Percentiles rank a stretch among this genome's conserved stretches.
These are phyloP conservation scores for Zoanthus gigantus DNA, from an alignment of 92 coral and sea anemone species.

Conservation along the genomic window DNA sequence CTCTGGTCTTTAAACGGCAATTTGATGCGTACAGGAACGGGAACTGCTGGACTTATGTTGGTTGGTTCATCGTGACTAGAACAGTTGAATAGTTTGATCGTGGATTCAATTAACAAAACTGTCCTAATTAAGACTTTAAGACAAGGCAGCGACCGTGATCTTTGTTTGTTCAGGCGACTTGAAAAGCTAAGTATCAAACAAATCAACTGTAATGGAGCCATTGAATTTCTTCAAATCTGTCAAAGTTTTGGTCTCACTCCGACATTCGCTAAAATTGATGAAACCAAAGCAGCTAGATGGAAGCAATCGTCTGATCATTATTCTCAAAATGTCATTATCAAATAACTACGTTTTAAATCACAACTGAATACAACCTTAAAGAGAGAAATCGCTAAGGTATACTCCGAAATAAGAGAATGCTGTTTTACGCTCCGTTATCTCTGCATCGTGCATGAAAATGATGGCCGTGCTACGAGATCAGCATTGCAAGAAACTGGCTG, in stretches of 20 bases:
- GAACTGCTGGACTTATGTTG: no score
- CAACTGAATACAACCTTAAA: conserved; percentile 19
- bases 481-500: not conserved
- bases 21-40: no score
- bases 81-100: no score
- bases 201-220: conserved; percentile 36
- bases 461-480: not conserved
- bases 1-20: no score
- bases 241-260: conserved; percentile 12
- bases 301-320: conserved; percentile 19
- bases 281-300: conserved; percentile 36
- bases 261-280: conserved; percentile 9
- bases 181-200: conserved; percentile 35
- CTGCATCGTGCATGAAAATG: not conserved
- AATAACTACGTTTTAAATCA: conserved; percentile 24
- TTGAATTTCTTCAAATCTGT: conserved; percentile 33
- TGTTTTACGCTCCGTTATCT: not conserved
- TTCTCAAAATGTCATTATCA: conserved; percentile 24
- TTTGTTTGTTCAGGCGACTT: conserved; percentile 29
- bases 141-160: no score
- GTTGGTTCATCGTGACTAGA: no score
- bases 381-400: not conserved
- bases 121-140: no score
- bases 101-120: no score
- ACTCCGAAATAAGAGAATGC: not conserved